These are phyloP conservation scores for Lycocerus yunnanus DNA, from an alignment of 2,888 invertebrate species.

Conservation along the genomic window DNA sequence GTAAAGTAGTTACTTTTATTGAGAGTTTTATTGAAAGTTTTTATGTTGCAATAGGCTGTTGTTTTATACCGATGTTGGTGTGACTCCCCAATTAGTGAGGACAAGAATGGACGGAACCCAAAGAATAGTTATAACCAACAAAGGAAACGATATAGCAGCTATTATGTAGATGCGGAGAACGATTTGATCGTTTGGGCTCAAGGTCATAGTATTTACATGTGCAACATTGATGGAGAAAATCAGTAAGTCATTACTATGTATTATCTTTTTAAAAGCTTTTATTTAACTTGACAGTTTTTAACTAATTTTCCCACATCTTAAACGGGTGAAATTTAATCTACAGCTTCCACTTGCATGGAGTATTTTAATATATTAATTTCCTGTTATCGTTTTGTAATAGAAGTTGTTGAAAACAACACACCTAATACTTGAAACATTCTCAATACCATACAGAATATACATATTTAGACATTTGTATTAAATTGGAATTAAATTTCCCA, in stretches of 20 bases:
- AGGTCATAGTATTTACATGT: slow-evolving; percentile 76
- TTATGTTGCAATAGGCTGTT: slow-evolving; percentile 59
- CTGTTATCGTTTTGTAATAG: no score
- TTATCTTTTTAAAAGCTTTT: no score
- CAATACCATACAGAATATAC: no score
- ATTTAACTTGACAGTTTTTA: slow-evolving; percentile 17
- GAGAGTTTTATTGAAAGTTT: neutral
- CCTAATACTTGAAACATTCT: no score
- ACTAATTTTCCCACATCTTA: no score
- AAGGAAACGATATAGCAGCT: slow-evolving; percentile 71
- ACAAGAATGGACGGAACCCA: slow-evolving; percentile 79
- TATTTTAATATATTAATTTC: no score
- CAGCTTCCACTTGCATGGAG: no score
- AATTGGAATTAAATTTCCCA: no score
- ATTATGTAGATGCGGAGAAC: slow-evolving; percentile 78
- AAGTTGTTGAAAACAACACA: no score
- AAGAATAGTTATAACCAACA: slow-evolving; percentile 65
- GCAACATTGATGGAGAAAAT: slow-evolving; percentile 79
- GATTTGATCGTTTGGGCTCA: slow-evolving; percentile 86
- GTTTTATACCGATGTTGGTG: slow-evolving; percentile 80
- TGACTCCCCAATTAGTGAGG: slow-evolving; percentile 70
- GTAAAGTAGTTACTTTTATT: slow-evolving; percentile 47
- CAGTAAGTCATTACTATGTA: slow-evolving; percentile 57
- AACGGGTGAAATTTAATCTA: no score
- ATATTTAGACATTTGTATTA: no score